A percentile compares a stretch with the other conserved stretches of the same genome.
Evolutionary conservation across 2,113 vertebrate genomes (phyloP).

Genomic region (Oreochromis aureus): DNA sequence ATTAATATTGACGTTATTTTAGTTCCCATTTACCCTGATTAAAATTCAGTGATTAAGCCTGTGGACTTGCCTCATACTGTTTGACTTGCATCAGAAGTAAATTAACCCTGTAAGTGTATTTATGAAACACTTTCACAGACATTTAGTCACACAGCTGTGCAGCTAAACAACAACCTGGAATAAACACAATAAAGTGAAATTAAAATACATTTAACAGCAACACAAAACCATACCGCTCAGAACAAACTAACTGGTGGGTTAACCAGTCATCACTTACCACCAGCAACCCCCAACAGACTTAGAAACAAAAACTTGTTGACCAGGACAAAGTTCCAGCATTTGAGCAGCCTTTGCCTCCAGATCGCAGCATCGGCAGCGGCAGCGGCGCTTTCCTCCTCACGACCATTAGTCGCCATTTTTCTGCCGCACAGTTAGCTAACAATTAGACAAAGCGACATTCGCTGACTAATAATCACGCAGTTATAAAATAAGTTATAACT

Average conservation of each 20-base stretch:
- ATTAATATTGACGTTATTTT: neutral
- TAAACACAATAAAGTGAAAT: neutral
- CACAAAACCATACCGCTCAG: neutral
- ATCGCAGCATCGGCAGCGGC: fast-evolving
- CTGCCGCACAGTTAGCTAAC: neutral
- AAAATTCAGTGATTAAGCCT: neutral
- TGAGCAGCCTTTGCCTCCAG: neutral
- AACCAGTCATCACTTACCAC: neutral
- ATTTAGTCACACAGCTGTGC: neutral
- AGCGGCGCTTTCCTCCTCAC: neutral
- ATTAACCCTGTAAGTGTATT: neutral
- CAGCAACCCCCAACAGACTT: neutral
- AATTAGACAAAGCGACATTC: fast-evolving
- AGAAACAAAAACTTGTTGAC: neutral
- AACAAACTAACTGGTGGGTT: fast-evolving
- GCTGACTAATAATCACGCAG: neutral
- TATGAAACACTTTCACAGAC: neutral
- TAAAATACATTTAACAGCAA: neutral
- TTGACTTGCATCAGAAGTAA: neutral
- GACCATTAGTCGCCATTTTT: neutral
- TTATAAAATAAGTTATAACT: fast-evolving
- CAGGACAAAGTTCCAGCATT: neutral
- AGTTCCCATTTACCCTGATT: fast-evolving
- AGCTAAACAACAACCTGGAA: neutral
- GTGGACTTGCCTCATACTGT: neutral